Evolutionary conservation across 2,888 invertebrate species (phyloP).

Genomic region (Yponomeuta malinellus): DNA sequence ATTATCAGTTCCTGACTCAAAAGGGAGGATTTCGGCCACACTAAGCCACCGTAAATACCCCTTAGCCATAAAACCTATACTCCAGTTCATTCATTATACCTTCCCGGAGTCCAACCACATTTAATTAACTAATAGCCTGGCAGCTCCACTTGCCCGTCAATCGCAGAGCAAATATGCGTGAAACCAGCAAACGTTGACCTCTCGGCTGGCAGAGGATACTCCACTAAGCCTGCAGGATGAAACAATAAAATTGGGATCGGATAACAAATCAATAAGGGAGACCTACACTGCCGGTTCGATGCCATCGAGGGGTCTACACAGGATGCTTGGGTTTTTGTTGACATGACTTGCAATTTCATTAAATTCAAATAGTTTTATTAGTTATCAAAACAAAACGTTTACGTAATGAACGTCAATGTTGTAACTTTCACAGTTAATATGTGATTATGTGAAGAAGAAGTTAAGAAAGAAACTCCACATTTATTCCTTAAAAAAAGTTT

Average conservation of each 20-base stretch:
- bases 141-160: background rate
- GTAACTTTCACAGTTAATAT: no score
- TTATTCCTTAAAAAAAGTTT: no score
- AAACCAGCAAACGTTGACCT: background rate
- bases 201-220: background rate
- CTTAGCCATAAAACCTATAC: background rate
- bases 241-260: constrained; percentile 3
- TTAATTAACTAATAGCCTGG: background rate
- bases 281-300: background rate
- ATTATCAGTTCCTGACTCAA: background rate
- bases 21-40: background rate
- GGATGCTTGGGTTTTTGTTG: background rate
- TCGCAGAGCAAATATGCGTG: background rate
- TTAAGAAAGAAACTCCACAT: no score
- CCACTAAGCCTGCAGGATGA: background rate
- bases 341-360: background rate
- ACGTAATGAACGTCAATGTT: no score
- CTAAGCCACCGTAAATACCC: background rate
- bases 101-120: background rate
- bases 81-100: background rate
- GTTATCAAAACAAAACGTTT: no score
- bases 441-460: no score
- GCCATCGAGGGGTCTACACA: background rate
- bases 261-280: background rate
- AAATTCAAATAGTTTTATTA: no score